A percentile compares a stretch with the other conserved stretches of the same genome.
phyloP scores from a whole-genome alignment of 2,113 vertebrate genomes.

The Neotragus moschatus region DNA sequence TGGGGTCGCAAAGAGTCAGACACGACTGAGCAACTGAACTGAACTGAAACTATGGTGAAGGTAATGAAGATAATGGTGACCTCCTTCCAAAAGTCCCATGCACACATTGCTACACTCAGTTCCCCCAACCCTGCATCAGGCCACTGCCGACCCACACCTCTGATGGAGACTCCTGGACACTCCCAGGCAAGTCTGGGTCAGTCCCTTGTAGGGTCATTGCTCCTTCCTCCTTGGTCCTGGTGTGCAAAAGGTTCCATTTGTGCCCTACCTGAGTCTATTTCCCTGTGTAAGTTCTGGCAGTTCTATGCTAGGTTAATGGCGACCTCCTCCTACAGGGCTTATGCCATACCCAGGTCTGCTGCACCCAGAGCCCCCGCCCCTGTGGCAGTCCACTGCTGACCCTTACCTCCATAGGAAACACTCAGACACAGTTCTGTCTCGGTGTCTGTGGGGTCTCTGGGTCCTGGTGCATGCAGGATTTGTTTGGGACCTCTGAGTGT shows the following conservation, averaged over 20 bases:
- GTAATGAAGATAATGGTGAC: neutral
- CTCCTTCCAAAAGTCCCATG: neutral
- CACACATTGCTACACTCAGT: neutral
- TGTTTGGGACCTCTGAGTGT: neutral
- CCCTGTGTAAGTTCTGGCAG: neutral
- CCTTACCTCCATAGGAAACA: rapidly evolving
- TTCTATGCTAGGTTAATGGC: neutral
- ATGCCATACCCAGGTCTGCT: neutral
- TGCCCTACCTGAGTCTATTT: neutral
- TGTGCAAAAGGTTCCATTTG: neutral
- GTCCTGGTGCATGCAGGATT: neutral
- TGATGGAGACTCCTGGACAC: neutral
- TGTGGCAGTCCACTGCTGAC: neutral
- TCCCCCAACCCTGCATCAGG: neutral
- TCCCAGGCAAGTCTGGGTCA: neutral
- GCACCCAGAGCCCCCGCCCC: neutral
- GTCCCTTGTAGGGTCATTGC: neutral
- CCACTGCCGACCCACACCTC: neutral
- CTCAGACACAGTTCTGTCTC: neutral
- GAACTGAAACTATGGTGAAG: neutral
- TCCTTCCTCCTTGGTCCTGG: neutral
- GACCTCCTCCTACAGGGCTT: neutral
- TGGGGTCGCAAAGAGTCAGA: neutral
- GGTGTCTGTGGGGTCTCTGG: neutral
- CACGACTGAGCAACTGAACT: neutral